phyloP scores from a whole-genome alignment of 2,888 invertebrate genomes.

The Disparrhopalites patrizii region DNA sequence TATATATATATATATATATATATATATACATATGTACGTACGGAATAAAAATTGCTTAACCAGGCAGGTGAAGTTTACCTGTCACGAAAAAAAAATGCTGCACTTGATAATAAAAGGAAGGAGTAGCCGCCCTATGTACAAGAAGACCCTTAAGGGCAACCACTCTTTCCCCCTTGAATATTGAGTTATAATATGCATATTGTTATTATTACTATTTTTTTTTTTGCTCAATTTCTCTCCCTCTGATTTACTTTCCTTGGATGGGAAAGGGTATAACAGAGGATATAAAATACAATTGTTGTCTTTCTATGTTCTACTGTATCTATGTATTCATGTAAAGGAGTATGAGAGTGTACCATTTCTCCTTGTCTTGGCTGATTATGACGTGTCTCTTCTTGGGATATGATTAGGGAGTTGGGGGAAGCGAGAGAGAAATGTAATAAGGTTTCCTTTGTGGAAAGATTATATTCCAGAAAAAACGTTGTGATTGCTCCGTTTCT shows the following conservation, averaged over 20 bases:
- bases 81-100: neutral
- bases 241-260: neutral
- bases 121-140: neutral
- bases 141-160: slow-evolving; percentile 21
- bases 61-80: slow-evolving; percentile 20
- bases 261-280: no score
- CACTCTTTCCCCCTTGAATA: neutral
- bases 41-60: neutral
- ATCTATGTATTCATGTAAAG: no score
- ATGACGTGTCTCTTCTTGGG: slow-evolving; percentile 15
- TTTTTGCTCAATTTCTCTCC: neutral
- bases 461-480: slow-evolving; percentile 16
- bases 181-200: neutral
- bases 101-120: no score
- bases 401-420: no score
- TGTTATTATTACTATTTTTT: neutral
- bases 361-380: slow-evolving; percentile 17
- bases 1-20: neutral
- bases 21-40: neutral
- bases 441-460: slow-evolving; percentile 16
- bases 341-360: neutral
- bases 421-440: neutral
- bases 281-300: neutral
- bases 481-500: slow-evolving; percentile 24
- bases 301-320: no score